phyloP scores from a whole-genome alignment of 1,140 invertebrate species.

The silkworm (Bombyx mori) region DNA sequence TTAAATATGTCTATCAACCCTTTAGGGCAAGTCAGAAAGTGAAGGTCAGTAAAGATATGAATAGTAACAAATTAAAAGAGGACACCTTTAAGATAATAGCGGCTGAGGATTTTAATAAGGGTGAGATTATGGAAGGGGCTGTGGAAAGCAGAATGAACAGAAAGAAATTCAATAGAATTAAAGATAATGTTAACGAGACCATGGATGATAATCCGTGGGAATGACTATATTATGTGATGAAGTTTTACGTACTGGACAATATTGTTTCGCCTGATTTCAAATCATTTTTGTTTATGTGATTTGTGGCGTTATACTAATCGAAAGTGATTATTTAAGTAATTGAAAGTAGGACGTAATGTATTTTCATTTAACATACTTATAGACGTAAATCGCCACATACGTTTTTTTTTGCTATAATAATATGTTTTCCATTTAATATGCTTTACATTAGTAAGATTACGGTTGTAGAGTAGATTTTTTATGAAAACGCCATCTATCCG shows the following conservation, averaged over 20 bases:
- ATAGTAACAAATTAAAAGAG: slow-evolving; percentile 26
- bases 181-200: slow-evolving; percentile 41
- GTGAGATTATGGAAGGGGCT: slow-evolving; percentile 41
- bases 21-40: slow-evolving; percentile 21
- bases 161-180: slow-evolving; percentile 46
- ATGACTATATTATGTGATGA: slow-evolving; percentile 66
- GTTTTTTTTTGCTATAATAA: no score
- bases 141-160: slow-evolving; percentile 43
- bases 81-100: slow-evolving; percentile 35
- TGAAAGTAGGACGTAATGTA: no score
- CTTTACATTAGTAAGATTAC: no score
- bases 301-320: no score
- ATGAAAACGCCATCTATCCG: no score
- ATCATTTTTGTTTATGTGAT: slow-evolving; percentile 41
- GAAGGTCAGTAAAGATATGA: slow-evolving; percentile 30
- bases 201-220: slow-evolving; percentile 61
- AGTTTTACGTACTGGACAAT: slow-evolving; percentile 54
- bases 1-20: slow-evolving; percentile 47
- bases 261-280: slow-evolving; percentile 49
- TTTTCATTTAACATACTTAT: no score
- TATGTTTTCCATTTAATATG: no score
- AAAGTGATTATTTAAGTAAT: no score
- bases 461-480: no score
- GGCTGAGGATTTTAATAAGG: slow-evolving; percentile 51
- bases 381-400: no score